Base-by-base conservation (phyloP, 2,113 vertebrate species). In the Triplophysa rosa region DNA sequence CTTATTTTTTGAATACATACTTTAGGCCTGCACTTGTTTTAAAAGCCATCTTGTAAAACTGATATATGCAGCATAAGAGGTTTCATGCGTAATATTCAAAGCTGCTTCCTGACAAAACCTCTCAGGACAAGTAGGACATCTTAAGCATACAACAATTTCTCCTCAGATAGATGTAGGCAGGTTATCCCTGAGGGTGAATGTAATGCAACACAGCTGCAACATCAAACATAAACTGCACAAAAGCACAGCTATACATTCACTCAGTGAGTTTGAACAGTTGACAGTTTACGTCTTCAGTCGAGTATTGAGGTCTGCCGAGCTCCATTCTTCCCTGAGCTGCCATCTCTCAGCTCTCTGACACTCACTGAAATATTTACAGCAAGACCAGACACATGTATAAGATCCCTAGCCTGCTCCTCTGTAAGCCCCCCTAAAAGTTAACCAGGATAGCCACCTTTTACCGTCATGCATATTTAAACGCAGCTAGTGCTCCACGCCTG, bases 351-450 rank as follows among this genome's bases (percentile, higher is more conserved):
- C 80, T 80, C 81, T 66, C 42, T 66, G 82, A 84, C 83, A 75
- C 19, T 74, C 74, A 54, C 85, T 90, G 84, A 88, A 89, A 89
- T 89, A 90, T 90, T 90, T 87, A 90, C 82, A 84, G 84, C 84
- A 82, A 76, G 70, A 81, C 67, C 82, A 87, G 82, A 77, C 64
- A 80, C 69, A 71, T 78, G 67, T 75, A 75, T 67, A 77, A 82
- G 67, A 80, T 84, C 78, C 68, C 84, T 79, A 75, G 49, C 74
- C 78, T 33, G 63, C 76, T 83, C 80, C 54, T 70, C 69, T 29
- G 67, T 24, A 49, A 81, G 85, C 65, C 33, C n/a, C n/a, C n/a
- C n/a, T n/a, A 23, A 8, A 67, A 77, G 33, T 77, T 54, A 76
- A 79, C 59, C 64, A 80, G 29, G 64, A 52, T 77, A 85, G 85